phyloP scores from a whole-genome alignment of 2,888 invertebrate genomes.

The Amiota mariae region DNA sequence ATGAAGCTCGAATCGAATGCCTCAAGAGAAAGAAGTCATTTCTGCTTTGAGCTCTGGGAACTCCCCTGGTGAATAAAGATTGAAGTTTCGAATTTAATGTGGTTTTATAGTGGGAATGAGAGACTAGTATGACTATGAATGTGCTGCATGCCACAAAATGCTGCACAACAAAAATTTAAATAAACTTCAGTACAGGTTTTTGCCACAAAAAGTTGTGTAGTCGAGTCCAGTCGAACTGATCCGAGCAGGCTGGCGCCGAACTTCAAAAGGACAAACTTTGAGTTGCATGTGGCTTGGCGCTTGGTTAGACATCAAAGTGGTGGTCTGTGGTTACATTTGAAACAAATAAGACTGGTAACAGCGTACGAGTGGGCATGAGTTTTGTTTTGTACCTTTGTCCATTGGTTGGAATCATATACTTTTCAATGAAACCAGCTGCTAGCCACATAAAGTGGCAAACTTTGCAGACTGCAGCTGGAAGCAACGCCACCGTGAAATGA shows the following conservation, averaged over 20 bases:
- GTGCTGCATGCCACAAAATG: neutral
- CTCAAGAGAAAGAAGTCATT: slow-evolving; percentile 7
- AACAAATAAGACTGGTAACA: neutral
- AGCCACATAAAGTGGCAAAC: slow-evolving; percentile 32
- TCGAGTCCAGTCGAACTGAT: no score
- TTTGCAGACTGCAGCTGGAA: slow-evolving; percentile 27
- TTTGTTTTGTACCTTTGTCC: no score
- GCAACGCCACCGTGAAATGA: neutral
- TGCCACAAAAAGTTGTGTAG: no score
- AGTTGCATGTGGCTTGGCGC: slow-evolving; percentile 3
- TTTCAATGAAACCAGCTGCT: neutral
- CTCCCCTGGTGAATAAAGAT: no score
- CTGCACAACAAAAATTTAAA: slow-evolving; percentile 6
- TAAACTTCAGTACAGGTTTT: neutral
- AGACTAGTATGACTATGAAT: neutral
- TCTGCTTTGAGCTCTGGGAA: neutral
- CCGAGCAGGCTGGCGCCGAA: no score
- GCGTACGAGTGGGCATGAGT: no score
- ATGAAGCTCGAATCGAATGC: neutral
- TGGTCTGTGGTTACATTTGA: neutral
- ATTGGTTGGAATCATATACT: neutral
- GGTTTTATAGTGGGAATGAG: no score
- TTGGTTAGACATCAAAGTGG: slow-evolving; percentile 21
- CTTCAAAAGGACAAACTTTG: slow-evolving; percentile 7
- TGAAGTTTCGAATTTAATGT: no score